Base-by-base conservation (phyloP, 1,140 invertebrate species). In the Eufriesea mexicana region DNA sequence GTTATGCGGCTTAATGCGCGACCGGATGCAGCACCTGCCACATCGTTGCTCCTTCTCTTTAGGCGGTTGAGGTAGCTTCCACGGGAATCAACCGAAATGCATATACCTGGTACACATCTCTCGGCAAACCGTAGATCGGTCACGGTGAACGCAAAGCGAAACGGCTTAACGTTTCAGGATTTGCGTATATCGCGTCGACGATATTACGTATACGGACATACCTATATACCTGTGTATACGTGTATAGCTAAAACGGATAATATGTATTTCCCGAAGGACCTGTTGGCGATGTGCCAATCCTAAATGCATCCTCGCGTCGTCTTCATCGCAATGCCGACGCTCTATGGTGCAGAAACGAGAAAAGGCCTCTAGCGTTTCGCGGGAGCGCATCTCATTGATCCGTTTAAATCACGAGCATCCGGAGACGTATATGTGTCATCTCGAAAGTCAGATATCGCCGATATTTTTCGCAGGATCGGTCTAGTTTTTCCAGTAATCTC, bases 211-310 rank as follows among this genome's bases (percentile, higher is more conserved):
- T 45, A 55, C 25, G 12, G 9, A 25, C 28, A 18, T 25, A 23
- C 5, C 18, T 14, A 8, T 55, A 6, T 55, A 12, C 25, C n/a
- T 5, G 20, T 12, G 20, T 25, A 49, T 23, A 54, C 45, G 25
- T 16, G 42, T 76, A 14, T 66, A 72, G 35, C 5, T n/a, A 66
- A 51, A 57, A 35, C n/a, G 8, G 55, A 62, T 71, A 76, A 54
- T n/a, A 71, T 78, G 66, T 80, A 84, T 84, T 73, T 42, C 59
- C 49, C 76, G 61, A 73, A 80, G 61, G 68, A 84, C 61, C 68
- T 59, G 68, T 73, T 84, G 82, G 82, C 82, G 5, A 7, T 6
- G 6, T 14, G 76, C 82, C 82, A 84, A 67, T 54, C 68, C 45
- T 16, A 54, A 80, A 80, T 79, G 82, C 67, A 51, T 67, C 68